phyloP scores from a whole-genome alignment of 1,140 invertebrate genomes.

The Musca vetustissima region DNA sequence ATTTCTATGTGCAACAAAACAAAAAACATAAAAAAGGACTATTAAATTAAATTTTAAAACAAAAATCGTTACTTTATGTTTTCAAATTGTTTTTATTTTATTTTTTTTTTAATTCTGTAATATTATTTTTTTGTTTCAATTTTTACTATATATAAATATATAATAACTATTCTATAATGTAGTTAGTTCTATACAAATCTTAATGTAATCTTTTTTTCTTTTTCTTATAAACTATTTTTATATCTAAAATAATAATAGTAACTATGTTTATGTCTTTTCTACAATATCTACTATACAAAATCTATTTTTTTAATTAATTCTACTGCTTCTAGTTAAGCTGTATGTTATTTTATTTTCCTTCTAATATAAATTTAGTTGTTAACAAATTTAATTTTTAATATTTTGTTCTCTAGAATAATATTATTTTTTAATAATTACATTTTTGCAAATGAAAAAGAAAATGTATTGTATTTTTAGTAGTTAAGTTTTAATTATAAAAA shows the following conservation, averaged over 20 bases:
- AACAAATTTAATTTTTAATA: slow-evolving; percentile 6
- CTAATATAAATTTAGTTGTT: neutral
- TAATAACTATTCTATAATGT: too few relatives aligned
- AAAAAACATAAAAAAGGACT: neutral
- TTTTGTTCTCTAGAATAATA: neutral
- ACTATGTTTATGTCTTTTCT: neutral
- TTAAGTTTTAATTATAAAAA: slow-evolving; percentile 4
- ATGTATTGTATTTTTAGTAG: slow-evolving; percentile 14
- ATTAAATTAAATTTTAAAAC: neutral
- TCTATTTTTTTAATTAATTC: neutral
- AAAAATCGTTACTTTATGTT: too few relatives aligned
- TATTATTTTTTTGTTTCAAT: too few relatives aligned
- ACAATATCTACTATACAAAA: neutral
- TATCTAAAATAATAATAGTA: too few relatives aligned
- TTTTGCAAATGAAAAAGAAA: too few relatives aligned
- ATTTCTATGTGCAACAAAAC: neutral
- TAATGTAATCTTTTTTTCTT: too few relatives aligned
- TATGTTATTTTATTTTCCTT: neutral
- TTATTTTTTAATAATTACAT: slow-evolving; percentile 8
- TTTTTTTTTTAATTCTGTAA: too few relatives aligned
- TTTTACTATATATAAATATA: too few relatives aligned
- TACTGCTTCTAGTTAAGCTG: neutral
- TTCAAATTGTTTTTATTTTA: too few relatives aligned
- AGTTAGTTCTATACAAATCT: too few relatives aligned
- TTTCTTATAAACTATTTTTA: too few relatives aligned